Percentiles rank a stretch among this genome's conserved stretches.
These are phyloP conservation scores for Enteromius unitaeniatus DNA, from an alignment of 2,797 vertebrate genomes.

Conservation along the genomic window DNA sequence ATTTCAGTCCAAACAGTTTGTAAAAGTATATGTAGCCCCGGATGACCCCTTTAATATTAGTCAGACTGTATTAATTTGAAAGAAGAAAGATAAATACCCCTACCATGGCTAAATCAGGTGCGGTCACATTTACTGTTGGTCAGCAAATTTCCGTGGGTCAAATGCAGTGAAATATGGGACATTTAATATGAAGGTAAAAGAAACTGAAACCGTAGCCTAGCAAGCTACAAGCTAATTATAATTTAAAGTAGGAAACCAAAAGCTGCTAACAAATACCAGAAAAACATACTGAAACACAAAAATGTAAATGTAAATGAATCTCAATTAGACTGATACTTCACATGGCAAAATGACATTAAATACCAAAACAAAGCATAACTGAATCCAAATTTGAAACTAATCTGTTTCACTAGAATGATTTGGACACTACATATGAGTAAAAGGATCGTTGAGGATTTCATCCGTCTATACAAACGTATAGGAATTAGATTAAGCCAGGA, in stretches of 20 bases:
- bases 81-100: background rate
- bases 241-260: no score
- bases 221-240: background rate
- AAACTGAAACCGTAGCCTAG: background rate
- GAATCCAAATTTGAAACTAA: background rate
- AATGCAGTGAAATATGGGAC: background rate
- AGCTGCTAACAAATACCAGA: no score
- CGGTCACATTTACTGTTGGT: no score
- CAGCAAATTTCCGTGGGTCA: background rate
- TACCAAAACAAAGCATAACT: background rate
- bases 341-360: background rate
- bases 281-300: background rate
- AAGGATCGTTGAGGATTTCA: no score
- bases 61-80: background rate
- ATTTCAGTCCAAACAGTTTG: no score
- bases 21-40: no score
- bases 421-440: background rate
- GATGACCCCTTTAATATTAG: no score
- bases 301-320: background rate
- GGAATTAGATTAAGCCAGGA: no score
- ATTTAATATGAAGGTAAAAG: background rate
- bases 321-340: no score
- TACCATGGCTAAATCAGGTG: background rate
- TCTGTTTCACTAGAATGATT: background rate
- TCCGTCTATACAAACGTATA: no score